Evolutionary conservation across 1,140 invertebrate species (phyloP).

Genomic region (Alviniconcha marisindica): DNA sequence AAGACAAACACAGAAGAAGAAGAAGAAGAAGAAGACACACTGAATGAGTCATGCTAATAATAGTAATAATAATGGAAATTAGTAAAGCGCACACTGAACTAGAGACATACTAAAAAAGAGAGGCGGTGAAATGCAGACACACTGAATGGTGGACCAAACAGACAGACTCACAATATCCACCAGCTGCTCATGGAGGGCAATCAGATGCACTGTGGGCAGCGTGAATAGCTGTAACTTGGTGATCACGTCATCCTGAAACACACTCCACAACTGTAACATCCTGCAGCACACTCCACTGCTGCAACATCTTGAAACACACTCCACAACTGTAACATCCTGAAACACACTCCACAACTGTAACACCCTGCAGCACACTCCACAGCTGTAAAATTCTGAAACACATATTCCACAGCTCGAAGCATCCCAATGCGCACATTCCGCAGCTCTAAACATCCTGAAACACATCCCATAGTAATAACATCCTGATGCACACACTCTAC

Average conservation of each 20-base stretch:
- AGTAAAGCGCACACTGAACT: too few relatives aligned
- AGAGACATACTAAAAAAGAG: background rate
- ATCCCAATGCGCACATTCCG: background rate
- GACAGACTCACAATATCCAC: slow-evolving; percentile 46
- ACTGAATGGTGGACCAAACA: background rate
- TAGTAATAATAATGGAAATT: too few relatives aligned
- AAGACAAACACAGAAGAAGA: too few relatives aligned
- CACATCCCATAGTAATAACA: too few relatives aligned
- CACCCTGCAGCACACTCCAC: slow-evolving; percentile 52
- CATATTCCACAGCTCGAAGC: background rate
- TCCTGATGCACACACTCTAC: too few relatives aligned
- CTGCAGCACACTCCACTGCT: too few relatives aligned
- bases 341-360: too few relatives aligned
- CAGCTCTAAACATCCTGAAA: too few relatives aligned
- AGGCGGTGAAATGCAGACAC: background rate
- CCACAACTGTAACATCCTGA: too few relatives aligned
- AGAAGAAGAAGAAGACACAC: too few relatives aligned
- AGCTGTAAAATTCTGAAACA: too few relatives aligned
- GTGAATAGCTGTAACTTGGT: slow-evolving; percentile 66
- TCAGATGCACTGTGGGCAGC: slow-evolving; percentile 58
- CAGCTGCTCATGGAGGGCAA: slow-evolving; percentile 57
- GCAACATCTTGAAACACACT: slow-evolving; percentile 55
- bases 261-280: background rate
- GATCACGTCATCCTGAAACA: slow-evolving; percentile 64
- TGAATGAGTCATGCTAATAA: too few relatives aligned